These are phyloP conservation scores for Tragelaphus strepsiceros DNA, from an alignment of 2,113 vertebrate species.

Conservation along the genomic window DNA sequence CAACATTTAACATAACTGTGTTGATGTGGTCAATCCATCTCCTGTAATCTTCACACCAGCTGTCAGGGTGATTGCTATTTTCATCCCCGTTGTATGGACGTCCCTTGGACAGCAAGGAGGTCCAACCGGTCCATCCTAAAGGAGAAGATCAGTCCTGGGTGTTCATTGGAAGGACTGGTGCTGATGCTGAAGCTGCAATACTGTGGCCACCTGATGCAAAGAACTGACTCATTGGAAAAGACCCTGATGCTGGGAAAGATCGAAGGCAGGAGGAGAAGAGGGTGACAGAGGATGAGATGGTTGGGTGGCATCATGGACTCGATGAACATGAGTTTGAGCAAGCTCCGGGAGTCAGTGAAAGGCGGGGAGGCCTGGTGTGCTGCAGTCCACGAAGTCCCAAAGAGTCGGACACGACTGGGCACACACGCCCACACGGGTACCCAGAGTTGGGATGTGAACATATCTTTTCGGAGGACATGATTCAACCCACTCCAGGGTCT, in stretches of 20 bases:
- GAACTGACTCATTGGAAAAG: background rate
- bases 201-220: background rate
- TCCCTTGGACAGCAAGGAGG: background rate
- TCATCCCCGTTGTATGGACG: no score
- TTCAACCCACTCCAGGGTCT: background rate
- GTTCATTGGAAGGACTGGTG: background rate
- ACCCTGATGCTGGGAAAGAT: background rate
- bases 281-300: background rate
- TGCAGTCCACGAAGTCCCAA: background rate
- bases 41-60: background rate
- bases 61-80: background rate
- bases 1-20: background rate
- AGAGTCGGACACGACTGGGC: background rate
- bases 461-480: background rate
- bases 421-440: background rate
- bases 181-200: background rate
- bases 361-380: background rate
- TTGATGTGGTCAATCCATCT: no score
- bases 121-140: background rate
- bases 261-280: background rate
- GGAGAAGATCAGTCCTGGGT: background rate
- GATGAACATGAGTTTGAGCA: background rate
- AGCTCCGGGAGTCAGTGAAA: background rate
- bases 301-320: background rate
- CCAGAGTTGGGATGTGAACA: accelerated